Evolutionary conservation across 2,888 invertebrate genomes (phyloP).

Genomic region (Trachelus iudaicus): DNA sequence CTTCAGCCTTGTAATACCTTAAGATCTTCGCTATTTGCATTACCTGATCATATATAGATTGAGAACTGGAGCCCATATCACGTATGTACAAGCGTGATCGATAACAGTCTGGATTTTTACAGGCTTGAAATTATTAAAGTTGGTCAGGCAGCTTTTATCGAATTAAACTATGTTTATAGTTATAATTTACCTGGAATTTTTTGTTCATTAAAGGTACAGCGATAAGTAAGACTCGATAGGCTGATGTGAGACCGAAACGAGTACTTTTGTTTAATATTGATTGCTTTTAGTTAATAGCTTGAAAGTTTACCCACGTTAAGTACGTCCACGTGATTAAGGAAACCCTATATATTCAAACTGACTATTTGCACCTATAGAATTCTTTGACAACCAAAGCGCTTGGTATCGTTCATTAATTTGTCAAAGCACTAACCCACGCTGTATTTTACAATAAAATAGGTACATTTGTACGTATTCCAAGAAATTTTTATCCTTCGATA

Average conservation of each 20-base stretch:
- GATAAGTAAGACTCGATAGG: not conserved
- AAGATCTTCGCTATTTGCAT: not conserved
- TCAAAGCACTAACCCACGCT: not conserved
- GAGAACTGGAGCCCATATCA: not conserved
- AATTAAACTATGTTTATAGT: not conserved
- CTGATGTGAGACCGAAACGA: not conserved
- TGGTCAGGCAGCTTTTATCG: not conserved
- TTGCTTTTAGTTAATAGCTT: not conserved
- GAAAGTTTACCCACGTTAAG: not conserved
- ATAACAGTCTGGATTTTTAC: not conserved
- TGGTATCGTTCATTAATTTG: not conserved
- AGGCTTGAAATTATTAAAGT: not conserved
- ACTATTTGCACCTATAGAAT: not conserved
- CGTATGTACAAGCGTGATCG: not conserved
- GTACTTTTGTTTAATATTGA: not conserved
- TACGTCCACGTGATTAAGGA: not conserved
- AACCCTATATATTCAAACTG: not conserved
- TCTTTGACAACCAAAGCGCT: not conserved
- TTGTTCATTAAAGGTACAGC: not conserved
- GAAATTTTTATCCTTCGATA: not conserved
- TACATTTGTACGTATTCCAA: not conserved
- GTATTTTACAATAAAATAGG: not conserved
- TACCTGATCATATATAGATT: not conserved
- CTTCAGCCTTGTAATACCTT: not conserved
- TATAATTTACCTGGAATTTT: not conserved